Percentiles rank a stretch among this genome's conserved stretches.
Conservation (phyloP, 2,113 vertebrate species). For the Epinephelus fuscoguttatus region DNA sequence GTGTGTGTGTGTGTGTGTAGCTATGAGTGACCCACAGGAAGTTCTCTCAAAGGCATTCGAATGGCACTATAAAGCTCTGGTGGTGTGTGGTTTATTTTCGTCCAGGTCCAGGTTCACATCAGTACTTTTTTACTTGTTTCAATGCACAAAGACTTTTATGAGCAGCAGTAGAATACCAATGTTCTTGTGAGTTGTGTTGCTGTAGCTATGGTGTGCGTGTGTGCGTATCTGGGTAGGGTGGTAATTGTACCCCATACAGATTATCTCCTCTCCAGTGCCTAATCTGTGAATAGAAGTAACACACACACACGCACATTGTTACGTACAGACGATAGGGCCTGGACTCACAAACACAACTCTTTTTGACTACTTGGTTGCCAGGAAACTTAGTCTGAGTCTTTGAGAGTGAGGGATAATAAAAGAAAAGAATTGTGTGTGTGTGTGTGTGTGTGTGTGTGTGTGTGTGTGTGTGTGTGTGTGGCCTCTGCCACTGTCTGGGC, state of each 20-base stretch:
- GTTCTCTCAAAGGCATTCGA: conserved; percentile 44
- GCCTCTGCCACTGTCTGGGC: conserved; percentile 53
- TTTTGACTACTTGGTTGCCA: conserved; percentile 81
- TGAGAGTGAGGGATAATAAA: conserved; percentile 78
- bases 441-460: conserved; percentile 51
- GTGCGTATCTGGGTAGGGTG: conserved; percentile 29
- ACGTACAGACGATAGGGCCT: conserved; percentile 40
- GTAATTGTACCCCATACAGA: conserved; percentile 56
- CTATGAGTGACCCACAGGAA: conserved; percentile 27
- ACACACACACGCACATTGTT: conserved; percentile 42
- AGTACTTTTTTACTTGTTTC: conserved; percentile 15
- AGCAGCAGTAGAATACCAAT: conserved; percentile 41
- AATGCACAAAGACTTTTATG: conserved; percentile 44
- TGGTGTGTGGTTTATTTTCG: conserved; percentile 24
- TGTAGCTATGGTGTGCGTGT: conserved; percentile 20
- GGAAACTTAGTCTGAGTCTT: conserved; percentile 81
- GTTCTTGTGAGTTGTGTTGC: conserved; percentile 29
- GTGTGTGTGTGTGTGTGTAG: conserved; percentile 15
- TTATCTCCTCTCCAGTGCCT: conserved; percentile 68
- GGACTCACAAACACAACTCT: conserved; percentile 74
- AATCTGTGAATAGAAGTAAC: conserved; percentile 74
- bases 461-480: conserved; percentile 54
- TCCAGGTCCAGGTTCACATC: conserved; percentile 15
- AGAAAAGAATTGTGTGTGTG: conserved; percentile 62
- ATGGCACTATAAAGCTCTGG: conserved; percentile 53